Evolutionary conservation across 2,113 vertebrate species (phyloP).

Genomic region (Columbina picui): DNA sequence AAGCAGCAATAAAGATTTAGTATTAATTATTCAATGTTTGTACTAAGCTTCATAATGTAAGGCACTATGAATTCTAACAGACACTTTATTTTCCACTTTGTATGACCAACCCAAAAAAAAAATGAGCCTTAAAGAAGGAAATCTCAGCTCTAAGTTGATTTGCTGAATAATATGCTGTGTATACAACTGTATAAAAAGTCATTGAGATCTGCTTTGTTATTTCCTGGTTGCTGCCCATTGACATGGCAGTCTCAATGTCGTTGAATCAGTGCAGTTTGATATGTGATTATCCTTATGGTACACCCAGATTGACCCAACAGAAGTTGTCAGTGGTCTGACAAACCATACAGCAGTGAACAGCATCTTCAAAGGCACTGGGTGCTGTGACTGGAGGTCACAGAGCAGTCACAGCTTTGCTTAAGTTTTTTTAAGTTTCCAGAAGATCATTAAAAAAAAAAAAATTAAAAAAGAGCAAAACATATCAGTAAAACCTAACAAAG

Average conservation of each 20-base stretch:
- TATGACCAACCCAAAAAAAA: neutral
- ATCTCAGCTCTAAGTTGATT: neutral
- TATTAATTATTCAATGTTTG: neutral
- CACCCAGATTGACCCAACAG: neutral
- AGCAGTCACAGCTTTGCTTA: neutral
- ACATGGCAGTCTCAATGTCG: neutral
- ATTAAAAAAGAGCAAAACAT: neutral
- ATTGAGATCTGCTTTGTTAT: neutral
- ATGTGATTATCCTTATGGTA: rapidly evolving
- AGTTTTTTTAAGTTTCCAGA: neutral
- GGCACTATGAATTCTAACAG: neutral
- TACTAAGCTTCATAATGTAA: neutral
- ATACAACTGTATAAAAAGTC: neutral
- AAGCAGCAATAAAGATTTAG: neutral
- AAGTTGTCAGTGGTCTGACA: neutral
- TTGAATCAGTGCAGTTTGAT: neutral
- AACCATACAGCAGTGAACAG: rapidly evolving
- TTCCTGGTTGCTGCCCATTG: neutral
- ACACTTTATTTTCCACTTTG: neutral
- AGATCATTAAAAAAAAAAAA: neutral
- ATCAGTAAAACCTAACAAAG: neutral
- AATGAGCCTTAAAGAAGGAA: neutral
- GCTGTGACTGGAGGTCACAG: neutral
- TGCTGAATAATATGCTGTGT: neutral
- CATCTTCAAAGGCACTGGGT: neutral